Base-by-base conservation (phyloP, 2,113 vertebrate species). In the Gadus chalcogrammus region DNA sequence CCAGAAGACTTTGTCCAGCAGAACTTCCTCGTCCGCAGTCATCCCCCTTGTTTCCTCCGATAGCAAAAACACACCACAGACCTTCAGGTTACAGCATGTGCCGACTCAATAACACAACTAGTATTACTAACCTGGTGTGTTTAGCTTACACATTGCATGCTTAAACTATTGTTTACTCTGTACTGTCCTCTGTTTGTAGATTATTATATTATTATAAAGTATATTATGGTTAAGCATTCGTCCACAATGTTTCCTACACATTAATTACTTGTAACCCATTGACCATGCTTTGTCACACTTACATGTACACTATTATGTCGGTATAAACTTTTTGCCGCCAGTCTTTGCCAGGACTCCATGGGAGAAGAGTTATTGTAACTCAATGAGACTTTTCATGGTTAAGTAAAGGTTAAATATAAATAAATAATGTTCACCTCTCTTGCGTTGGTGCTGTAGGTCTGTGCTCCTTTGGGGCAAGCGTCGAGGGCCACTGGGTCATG, bases 1-100 rank as follows among this genome's bases (percentile, higher is more conserved):
- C 86, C 84, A 89, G 56, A 72, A 4, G 52, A 5, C 20, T 64
- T 63, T 74, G 38, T 28, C 68, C 0, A 58, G 35, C 0, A 53
- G 20, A 72, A 56, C 13, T 0, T 82, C 78, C 58, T 48, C 66
- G 63, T 59, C 35, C n/a, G 58, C 48, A 42, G 71, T 38, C 1
- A 7, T 70, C 12, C 64, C 75, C 69, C 18, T 75, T 24, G 65
- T 65, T 0, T 0, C 77, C 88, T 89, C 9, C 2, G 81, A 68
- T 64, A 77, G 55, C 15, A n/a, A 58, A 58, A 58, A 58, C 42
- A 48, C 42, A 48, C 13, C n/a, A n/a, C 55, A 58, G 16, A 17
- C 55, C 55, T 58, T 13, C 55, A 17, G 3, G 42, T 48, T 48
- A 48, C 42, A 13, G 42, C 12, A 13, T 13, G 11, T 48, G 42